Conservation (phyloP, 2,113 vertebrate species). For the Clinocottus analis region DNA sequence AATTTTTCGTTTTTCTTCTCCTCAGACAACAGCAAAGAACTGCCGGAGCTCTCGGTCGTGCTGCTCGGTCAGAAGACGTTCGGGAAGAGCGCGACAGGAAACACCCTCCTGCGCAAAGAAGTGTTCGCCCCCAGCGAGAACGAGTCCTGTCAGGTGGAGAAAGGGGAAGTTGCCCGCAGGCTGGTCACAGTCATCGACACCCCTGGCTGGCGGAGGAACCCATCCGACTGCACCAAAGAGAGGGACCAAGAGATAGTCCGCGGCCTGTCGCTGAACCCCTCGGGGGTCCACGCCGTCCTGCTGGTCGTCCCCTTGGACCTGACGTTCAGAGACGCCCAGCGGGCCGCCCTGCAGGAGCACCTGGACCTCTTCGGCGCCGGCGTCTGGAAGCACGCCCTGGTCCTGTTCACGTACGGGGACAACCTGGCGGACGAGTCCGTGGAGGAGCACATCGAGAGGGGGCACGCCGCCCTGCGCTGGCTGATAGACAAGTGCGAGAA, state of each 20-base stretch:
- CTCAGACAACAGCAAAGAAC: constrained; percentile 22
- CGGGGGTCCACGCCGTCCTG: constrained; percentile 58
- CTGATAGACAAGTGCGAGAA: constrained; percentile 68
- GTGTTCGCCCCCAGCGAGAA: constrained; percentile 29
- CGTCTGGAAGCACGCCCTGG: constrained; percentile 65
- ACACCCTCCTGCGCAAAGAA: constrained; percentile 40
- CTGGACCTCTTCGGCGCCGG: constrained; percentile 46
- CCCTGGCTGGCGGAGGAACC: constrained; percentile 47
- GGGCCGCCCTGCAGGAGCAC: constrained; percentile 38
- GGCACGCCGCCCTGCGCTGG: constrained; percentile 33
- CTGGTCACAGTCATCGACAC: constrained; percentile 60
- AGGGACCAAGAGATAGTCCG: constrained; percentile 44
- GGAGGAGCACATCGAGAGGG: constrained; percentile 68
- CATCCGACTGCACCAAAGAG: constrained; percentile 13
- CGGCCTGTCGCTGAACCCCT: constrained; percentile 35
- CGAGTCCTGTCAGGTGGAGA: neutral
- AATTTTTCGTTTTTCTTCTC: neutral
- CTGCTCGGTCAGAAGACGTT: constrained; percentile 56
- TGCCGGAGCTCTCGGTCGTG: constrained; percentile 42
- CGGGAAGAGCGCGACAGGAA: constrained; percentile 64
- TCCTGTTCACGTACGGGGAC: constrained; percentile 66
- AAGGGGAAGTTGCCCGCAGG: constrained; percentile 1
- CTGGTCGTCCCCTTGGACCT: constrained; percentile 57
- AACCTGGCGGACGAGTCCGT: constrained; percentile 40
- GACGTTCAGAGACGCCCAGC: constrained; percentile 36